These are phyloP conservation scores for Deroplatys truncata DNA, from an alignment of 2,888 invertebrate species.

Conservation along the genomic window DNA sequence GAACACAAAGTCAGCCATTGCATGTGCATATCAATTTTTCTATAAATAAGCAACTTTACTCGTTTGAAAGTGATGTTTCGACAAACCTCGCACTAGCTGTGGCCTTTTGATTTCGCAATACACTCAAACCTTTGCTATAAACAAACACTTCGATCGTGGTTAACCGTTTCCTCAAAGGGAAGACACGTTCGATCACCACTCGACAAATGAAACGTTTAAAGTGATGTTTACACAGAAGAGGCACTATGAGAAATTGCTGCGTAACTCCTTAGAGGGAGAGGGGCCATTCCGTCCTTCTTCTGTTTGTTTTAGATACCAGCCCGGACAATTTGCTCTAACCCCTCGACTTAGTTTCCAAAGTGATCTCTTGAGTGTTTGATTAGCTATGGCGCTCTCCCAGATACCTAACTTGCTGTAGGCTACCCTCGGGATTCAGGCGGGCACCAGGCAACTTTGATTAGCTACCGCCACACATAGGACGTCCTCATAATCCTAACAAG, in stretches of 20 bases:
- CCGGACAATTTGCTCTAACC: conserved; percentile 1
- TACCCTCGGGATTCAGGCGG: too few relatives aligned
- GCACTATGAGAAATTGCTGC: neutral
- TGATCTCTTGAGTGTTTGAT: conserved; percentile 4
- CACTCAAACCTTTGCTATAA: neutral
- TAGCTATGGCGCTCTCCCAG: neutral
- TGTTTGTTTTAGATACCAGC: neutral
- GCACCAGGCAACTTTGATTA: neutral
- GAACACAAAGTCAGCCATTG: too few relatives aligned
- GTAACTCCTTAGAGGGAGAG: neutral
- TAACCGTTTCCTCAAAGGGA: neutral
- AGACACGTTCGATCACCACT: neutral
- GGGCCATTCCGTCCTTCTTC: neutral
- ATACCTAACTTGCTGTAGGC: neutral
- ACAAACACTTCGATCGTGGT: neutral
- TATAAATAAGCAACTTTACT: too few relatives aligned
- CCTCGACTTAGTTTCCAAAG: neutral
- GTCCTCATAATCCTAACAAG: conserved; percentile 11
- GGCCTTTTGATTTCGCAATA: too few relatives aligned
- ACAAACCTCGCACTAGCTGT: too few relatives aligned
- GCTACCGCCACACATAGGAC: neutral
- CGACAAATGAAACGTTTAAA: neutral
- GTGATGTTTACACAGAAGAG: neutral
- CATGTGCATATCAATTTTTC: too few relatives aligned
- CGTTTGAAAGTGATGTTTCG: too few relatives aligned